Conservation (phyloP, 2,797 vertebrate genomes). For the Carapus acus region DNA sequence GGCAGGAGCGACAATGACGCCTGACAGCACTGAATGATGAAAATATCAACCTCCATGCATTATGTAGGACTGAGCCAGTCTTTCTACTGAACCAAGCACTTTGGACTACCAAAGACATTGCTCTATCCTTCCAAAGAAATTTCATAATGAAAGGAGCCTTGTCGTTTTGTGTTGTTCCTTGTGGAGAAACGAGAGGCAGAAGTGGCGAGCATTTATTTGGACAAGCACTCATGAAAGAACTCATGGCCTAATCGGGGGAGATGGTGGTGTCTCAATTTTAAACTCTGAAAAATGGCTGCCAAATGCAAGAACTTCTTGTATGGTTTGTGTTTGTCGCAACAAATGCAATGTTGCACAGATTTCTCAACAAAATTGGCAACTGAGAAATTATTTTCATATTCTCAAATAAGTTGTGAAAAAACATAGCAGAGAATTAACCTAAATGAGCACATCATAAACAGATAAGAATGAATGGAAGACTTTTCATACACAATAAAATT, state of each 20-base stretch:
- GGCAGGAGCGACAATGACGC: slow-evolving; percentile 55
- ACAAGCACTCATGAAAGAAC: slow-evolving; percentile 27
- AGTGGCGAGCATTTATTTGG: slow-evolving; percentile 15
- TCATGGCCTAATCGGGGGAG: slow-evolving; percentile 37
- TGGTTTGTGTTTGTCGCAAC: too few species aligned
- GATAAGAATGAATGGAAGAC: too few species aligned
- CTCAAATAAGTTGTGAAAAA: too few species aligned
- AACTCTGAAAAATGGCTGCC: slow-evolving; percentile 15
- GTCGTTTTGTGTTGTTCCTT: too few species aligned
- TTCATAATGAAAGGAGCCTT: background rate
- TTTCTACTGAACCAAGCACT: slow-evolving; percentile 46
- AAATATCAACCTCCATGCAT: slow-evolving; percentile 69
- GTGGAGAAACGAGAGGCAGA: background rate
- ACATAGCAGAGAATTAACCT: too few species aligned
- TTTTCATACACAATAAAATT: too few species aligned
- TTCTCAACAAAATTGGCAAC: too few species aligned
- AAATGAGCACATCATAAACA: too few species aligned
- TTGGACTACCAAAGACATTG: slow-evolving; percentile 33
- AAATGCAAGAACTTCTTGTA: too few species aligned
- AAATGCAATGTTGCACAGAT: too few species aligned
- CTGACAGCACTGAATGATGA: slow-evolving; percentile 62
- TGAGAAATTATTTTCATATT: too few species aligned
- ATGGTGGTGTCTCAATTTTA: too few species aligned
- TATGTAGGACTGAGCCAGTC: slow-evolving; percentile 61
- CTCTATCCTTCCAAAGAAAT: slow-evolving; percentile 28